phyloP scores from a whole-genome alignment of 2,113 vertebrate genomes.

The Marmota flaviventris region DNA sequence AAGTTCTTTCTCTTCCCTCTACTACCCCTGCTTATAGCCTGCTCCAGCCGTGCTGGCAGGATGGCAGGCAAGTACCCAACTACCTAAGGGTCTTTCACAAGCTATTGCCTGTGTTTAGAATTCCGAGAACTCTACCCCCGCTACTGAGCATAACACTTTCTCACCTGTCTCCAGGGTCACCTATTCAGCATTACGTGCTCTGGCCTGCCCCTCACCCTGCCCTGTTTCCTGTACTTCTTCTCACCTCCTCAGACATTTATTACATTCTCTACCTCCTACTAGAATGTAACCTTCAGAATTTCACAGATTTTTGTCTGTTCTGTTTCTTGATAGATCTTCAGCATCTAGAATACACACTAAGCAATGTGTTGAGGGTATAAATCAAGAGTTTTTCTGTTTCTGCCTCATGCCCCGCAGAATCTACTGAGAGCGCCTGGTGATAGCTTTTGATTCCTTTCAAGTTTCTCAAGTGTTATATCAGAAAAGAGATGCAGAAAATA shows the following conservation, averaged over 20 bases:
- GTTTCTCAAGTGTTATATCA: neutral
- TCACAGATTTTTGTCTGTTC: neutral
- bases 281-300: neutral
- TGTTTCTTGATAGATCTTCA: neutral
- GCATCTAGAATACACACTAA: conserved; percentile 17
- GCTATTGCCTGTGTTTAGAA: neutral
- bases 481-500: conserved; percentile 56
- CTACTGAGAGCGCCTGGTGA: neutral
- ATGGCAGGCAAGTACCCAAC: neutral
- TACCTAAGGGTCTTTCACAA: neutral
- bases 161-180: neutral
- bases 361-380: neutral
- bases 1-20: neutral
- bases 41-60: neutral
- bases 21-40: neutral
- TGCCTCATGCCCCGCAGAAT: neutral
- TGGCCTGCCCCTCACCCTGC: neutral
- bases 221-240: neutral
- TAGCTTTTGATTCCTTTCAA: conserved; percentile 14
- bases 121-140: neutral
- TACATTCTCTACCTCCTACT: neutral
- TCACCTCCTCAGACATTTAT: neutral
- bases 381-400: neutral
- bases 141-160: neutral
- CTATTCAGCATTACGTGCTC: neutral